These are phyloP conservation scores for Micrasema longulum DNA, from an alignment of 1,140 invertebrate genomes.

Conservation along the genomic window DNA sequence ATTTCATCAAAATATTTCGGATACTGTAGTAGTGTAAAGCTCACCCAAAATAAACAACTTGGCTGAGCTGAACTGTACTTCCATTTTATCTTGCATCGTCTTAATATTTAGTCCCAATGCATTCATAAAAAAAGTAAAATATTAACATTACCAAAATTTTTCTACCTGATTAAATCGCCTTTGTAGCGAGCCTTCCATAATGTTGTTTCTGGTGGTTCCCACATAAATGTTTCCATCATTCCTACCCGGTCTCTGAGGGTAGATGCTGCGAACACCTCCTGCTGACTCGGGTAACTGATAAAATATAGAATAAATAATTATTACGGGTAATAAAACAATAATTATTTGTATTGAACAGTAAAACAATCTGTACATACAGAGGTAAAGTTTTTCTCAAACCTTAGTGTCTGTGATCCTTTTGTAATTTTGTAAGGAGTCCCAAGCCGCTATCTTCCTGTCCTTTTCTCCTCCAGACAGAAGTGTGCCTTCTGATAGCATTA, in stretches of 20 bases:
- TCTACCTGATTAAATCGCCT: slow-evolving; percentile 91
- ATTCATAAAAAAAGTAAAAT: too few relatives aligned
- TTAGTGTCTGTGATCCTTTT: slow-evolving; percentile 90
- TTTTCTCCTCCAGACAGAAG: slow-evolving; percentile 90
- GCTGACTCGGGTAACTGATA: slow-evolving; percentile 83
- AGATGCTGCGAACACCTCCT: slow-evolving; percentile 88
- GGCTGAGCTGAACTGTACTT: too few relatives aligned
- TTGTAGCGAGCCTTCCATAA: slow-evolving; percentile 92
- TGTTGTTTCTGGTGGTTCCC: slow-evolving; percentile 92
- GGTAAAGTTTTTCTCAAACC: too few relatives aligned
- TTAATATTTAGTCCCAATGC: too few relatives aligned
- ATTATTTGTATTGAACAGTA: too few relatives aligned
- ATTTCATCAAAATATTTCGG: too few relatives aligned
- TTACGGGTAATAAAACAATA: too few relatives aligned
- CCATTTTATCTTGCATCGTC: too few relatives aligned
- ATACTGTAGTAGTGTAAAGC: too few relatives aligned
- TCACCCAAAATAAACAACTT: too few relatives aligned
- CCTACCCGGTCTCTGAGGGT: slow-evolving; percentile 84
- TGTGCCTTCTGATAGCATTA: slow-evolving; percentile 90
- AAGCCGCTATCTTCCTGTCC: slow-evolving; percentile 89
- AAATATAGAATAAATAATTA: slow-evolving; percentile 7
- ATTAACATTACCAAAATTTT: too few relatives aligned
- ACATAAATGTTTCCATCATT: slow-evolving; percentile 93
- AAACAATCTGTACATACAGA: too few relatives aligned
- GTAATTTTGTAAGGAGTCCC: slow-evolving; percentile 92